phyloP scores from a whole-genome alignment of 2,797 vertebrate species.

The Aphelocoma californica region DNA sequence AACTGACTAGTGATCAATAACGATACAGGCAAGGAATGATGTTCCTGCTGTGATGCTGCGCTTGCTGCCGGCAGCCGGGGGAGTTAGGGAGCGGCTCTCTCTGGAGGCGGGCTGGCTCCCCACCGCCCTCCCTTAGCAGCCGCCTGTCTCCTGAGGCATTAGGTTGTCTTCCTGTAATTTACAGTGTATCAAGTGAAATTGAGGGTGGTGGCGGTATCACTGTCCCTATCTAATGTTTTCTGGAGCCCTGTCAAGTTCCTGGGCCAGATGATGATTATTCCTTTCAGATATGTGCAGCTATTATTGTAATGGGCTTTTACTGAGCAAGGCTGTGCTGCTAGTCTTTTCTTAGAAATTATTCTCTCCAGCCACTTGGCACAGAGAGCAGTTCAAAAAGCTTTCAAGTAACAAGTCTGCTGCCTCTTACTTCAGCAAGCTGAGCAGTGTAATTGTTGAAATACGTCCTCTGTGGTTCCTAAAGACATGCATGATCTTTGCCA shows the following conservation, averaged over 20 bases:
- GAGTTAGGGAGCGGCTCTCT: neutral
- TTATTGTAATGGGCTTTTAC: constrained; percentile 32
- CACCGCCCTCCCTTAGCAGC: neutral
- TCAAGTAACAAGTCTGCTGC: neutral
- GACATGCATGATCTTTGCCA: neutral
- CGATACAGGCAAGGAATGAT: rapidly evolving
- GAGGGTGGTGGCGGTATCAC: neutral
- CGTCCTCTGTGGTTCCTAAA: neutral
- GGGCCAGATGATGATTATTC: constrained; percentile 30
- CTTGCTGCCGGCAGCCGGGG: neutral
- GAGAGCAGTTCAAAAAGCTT: constrained; percentile 4
- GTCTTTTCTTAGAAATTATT: constrained; percentile 37
- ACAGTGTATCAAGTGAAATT: neutral
- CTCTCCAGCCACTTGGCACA: constrained; percentile 18
- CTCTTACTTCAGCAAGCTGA: neutral
- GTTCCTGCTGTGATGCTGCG: rapidly evolving
- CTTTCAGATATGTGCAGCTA: neutral
- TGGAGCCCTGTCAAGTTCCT: constrained; percentile 32
- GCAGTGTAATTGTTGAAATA: neutral
- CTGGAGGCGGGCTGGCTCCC: neutral
- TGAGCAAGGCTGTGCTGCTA: neutral
- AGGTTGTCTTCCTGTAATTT: constrained; percentile 42
- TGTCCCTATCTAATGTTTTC: constrained; percentile 33
- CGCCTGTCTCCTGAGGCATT: neutral
- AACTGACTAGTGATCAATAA: neutral